Evolutionary conservation across 2,797 vertebrate species (phyloP), one percentile per base, ranked within the genome.

Genomic region (Characodon lateralis): DNA sequence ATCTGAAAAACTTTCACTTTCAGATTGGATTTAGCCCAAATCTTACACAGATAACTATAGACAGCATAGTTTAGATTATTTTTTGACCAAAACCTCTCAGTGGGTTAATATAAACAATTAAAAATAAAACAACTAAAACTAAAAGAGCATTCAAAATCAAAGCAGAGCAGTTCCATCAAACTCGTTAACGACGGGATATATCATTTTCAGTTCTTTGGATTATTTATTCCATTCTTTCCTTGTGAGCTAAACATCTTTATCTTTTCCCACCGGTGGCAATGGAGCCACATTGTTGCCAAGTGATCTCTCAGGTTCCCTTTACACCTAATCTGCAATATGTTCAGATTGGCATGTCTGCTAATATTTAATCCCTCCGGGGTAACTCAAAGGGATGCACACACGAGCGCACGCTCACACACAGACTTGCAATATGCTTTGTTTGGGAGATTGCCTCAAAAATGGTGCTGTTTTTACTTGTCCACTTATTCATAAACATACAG

Each of bases 291-390:
- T 73, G 70, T 82, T 91, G 89, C 91, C 91, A 93, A 89, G 81
- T 81, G 82, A 86, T 83, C 39, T 43, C 74, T 86, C 79, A 43
- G 72, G 48, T 84, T 80, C 79, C 78, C 63, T 71, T 83, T 76
- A 83, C 74, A 72, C 79, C 76, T 84, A 88, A 91, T 91, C 88
- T 90, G 77, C 91, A 92, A 92, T 93, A 92, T 93, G 91, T 83
- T 93, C 91, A 78, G 0, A 87, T 91, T 93, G 93, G 91, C 90
- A 87, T 78, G 74, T 76, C 46, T 80, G 72, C 83, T 88, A 84
- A 85, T 83, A 82, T 88, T 78, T 84, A 74, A 85, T 91, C 83
- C 87, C 85, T 78, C 63, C 77, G 86, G 85, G 85, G 65, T 75
- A 77, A 72, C 78, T 83, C 85, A 89, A 84, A 89, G 41, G 78